Conservation (phyloP, 1,140 invertebrate species). For the Philaenus spumarius region DNA sequence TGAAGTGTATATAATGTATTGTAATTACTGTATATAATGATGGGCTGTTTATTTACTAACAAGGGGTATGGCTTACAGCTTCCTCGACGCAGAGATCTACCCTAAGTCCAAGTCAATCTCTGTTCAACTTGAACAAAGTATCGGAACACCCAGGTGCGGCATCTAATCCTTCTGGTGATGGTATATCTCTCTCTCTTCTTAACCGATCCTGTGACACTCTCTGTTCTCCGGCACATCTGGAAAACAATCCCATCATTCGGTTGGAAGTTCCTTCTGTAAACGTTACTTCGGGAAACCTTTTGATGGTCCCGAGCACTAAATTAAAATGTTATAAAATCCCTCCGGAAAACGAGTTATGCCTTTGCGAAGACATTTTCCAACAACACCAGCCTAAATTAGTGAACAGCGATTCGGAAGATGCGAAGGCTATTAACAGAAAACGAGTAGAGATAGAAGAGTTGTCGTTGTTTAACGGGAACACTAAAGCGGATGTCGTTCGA, state of each 20-base stretch:
- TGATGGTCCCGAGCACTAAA: conserved; percentile 19
- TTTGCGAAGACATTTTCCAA: conserved; percentile 32
- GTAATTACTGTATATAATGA: too few species aligned
- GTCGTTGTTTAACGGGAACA: not conserved
- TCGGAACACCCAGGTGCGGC: too few species aligned
- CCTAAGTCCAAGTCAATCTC: too few species aligned
- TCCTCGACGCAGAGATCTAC: too few species aligned
- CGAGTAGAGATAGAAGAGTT: not conserved
- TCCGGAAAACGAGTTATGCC: conserved; percentile 23
- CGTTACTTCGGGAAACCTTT: conserved; percentile 12
- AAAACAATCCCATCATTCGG: conserved; percentile 16
- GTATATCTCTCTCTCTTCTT: not conserved
- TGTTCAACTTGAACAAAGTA: too few species aligned
- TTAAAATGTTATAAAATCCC: conserved; percentile 28
- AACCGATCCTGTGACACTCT: conserved; percentile 4
- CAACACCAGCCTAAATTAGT: conserved; percentile 31
- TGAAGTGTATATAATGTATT: too few species aligned
- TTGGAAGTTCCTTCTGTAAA: conserved; percentile 15
- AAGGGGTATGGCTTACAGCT: too few species aligned
- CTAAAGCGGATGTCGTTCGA: conserved; percentile 1
- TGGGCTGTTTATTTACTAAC: too few species aligned
- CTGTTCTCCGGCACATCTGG: conserved; percentile 1
- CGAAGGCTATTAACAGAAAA: conserved; percentile 22
- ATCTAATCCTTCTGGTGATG: too few species aligned
- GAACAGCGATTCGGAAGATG: conserved; percentile 32